These are phyloP conservation scores for Magallana nippona DNA, from an alignment of 2,888 invertebrate genomes.

Conservation along the genomic window DNA sequence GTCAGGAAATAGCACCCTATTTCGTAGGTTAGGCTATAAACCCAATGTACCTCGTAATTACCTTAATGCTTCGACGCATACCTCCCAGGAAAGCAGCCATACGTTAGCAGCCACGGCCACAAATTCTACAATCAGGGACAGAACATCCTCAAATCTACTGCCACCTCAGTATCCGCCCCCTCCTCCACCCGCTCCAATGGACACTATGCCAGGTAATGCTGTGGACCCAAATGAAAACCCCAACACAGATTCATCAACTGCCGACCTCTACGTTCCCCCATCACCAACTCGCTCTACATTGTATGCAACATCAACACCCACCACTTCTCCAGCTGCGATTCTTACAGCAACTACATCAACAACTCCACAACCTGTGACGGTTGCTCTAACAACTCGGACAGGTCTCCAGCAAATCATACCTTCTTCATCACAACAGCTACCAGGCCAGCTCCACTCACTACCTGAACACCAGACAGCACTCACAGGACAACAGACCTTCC, in stretches of 20 bases:
- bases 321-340: neutral
- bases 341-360: neutral
- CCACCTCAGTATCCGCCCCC: neutral
- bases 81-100: neutral
- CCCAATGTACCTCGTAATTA: neutral
- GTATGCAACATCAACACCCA: neutral
- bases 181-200: too few relatives aligned
- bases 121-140: too few relatives aligned
- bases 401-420: too few relatives aligned
- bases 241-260: neutral
- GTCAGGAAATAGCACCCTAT: neutral
- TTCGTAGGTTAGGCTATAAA: neutral
- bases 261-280: neutral
- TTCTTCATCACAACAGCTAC: too few relatives aligned
- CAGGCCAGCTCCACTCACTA: too few relatives aligned
- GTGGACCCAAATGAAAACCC: neutral
- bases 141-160: neutral
- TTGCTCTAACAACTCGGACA: too few relatives aligned
- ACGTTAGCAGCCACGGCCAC: neutral
- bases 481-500: too few relatives aligned
- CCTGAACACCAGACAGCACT: too few relatives aligned
- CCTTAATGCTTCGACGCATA: neutral
- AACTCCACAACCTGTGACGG: neutral
- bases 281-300: neutral
- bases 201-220: neutral